Conservation (phyloP, 2,888 invertebrate species). For the Leptopilina drosophilae region DNA sequence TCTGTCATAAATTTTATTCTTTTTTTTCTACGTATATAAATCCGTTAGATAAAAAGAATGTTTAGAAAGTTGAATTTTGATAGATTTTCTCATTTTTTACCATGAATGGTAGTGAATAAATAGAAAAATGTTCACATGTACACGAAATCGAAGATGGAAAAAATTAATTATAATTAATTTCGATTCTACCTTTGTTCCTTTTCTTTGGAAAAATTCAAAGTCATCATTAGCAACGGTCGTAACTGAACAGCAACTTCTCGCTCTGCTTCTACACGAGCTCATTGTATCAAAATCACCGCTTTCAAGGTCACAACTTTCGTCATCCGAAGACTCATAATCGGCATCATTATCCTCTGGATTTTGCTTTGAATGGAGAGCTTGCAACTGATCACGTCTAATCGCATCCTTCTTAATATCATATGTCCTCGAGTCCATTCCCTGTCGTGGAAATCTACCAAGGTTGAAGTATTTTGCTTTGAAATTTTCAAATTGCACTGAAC, state of each 20-base stretch:
- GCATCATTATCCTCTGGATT: constrained; percentile 59
- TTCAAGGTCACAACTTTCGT: constrained; percentile 72
- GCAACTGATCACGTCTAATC: constrained; percentile 52
- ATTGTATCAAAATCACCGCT: constrained; percentile 73
- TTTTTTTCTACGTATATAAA: too few species aligned
- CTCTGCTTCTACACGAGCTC: constrained; percentile 77
- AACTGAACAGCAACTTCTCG: constrained; percentile 79
- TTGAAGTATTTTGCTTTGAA: constrained; percentile 44
- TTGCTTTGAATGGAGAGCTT: constrained; percentile 54
- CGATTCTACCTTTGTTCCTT: constrained; percentile 68
- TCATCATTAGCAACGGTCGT: constrained; percentile 83
- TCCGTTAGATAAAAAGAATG: neutral
- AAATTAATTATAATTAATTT: too few species aligned
- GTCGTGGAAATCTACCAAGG: constrained; percentile 56
- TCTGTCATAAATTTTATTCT: too few species aligned
- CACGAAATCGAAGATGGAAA: too few species aligned
- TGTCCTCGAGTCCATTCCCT: constrained; percentile 61
- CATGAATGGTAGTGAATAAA: neutral
- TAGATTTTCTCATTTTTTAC: neutral
- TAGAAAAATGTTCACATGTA: neutral
- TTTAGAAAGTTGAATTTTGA: constrained; percentile 24
- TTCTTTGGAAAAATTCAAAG: constrained; percentile 81
- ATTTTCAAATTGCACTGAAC: constrained; percentile 39
- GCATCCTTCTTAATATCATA: constrained; percentile 67
- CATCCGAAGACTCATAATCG: constrained; percentile 71